Evolutionary conservation across 2,113 vertebrate genomes (phyloP).

Genomic region (Casuarius casuarius): DNA sequence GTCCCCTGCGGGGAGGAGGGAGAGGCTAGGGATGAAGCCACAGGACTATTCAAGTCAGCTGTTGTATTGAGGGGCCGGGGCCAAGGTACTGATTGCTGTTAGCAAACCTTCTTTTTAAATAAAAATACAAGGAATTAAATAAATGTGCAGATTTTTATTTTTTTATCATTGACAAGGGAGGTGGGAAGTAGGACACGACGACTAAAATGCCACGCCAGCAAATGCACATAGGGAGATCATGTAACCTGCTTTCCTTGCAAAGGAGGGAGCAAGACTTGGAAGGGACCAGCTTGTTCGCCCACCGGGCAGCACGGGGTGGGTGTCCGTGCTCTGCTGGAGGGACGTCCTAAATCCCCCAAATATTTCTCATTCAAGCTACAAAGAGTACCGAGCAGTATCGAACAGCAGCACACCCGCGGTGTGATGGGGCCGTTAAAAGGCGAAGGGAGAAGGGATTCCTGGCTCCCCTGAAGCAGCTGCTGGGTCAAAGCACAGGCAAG

Average conservation of each 20-base stretch:
- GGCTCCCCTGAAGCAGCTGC: not conserved
- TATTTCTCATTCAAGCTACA: not conserved
- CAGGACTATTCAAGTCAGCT: not conserved
- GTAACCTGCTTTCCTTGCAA: not conserved
- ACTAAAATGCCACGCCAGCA: not conserved
- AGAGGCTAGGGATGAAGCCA: not conserved
- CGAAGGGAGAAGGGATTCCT: not conserved
- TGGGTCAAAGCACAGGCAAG: not conserved
- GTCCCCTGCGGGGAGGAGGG: not conserved
- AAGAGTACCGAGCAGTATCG: not conserved
- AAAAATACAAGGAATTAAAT: conserved; percentile 38
- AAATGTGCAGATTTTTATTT: not conserved
- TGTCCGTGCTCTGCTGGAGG: not conserved
- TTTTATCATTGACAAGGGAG: not conserved
- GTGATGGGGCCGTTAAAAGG: not conserved
- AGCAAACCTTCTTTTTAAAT: conserved; percentile 67
- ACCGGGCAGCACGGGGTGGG: not conserved
- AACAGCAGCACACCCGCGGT: not conserved
- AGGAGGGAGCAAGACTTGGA: not conserved
- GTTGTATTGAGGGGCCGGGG: not conserved
- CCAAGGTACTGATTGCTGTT: not conserved
- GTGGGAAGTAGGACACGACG: not conserved
- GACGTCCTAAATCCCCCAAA: not conserved
- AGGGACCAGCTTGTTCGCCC: not conserved
- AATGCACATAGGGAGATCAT: not conserved